Evolutionary conservation across 2,797 vertebrate genomes (phyloP), one percentile per base, ranked within the genome.

Genomic region (Xenops minutus): DNA sequence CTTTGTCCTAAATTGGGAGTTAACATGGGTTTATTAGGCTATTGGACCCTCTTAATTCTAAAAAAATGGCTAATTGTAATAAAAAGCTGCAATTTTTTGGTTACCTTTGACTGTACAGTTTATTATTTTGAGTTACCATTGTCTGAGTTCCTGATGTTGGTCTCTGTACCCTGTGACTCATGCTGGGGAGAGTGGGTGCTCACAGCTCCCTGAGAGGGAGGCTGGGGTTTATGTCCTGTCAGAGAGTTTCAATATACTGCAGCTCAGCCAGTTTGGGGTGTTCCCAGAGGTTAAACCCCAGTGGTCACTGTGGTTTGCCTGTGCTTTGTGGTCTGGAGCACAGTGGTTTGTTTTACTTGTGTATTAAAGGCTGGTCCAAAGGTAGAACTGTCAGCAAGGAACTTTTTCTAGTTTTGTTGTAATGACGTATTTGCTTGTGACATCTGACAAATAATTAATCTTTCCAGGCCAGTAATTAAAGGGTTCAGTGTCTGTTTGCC

Each of bases 101-200:
- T 59, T 76, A 8, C 0, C 1, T 71, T 74, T 59, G 23, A 11
- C 22, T 32, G 0, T 5, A 19, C 14, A 36, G 4, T 37, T 30
- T 3, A 27, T 62, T 37, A 3, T 66, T 52, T 56, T 67, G 49
- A 32, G 8, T 80, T 39, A 2, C 15, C 7, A 3, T 10, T 84
- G n/a, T 55, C 16, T 3, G 18, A 19, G 36, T 52, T 85, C 26
- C 56, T 82, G 54, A 5, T 80, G 29, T n/a, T 80, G 80, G 9
- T 62, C n/a, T 64, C 27, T 78, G 15, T 14, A 5, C 14, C 9
- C 32, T 21, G 20, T 58, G 68, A 16, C 22, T 48, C 1, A 1
- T 6, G 29, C 11, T 89, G 72, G 34, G 52, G 14, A 13, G 48
- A 69, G 18, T 41, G n/a, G 20, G 0, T 58, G 16, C n/a, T 88